Conservation (phyloP, 2,888 invertebrate species). For the Cordylochernes scorpioides region DNA sequence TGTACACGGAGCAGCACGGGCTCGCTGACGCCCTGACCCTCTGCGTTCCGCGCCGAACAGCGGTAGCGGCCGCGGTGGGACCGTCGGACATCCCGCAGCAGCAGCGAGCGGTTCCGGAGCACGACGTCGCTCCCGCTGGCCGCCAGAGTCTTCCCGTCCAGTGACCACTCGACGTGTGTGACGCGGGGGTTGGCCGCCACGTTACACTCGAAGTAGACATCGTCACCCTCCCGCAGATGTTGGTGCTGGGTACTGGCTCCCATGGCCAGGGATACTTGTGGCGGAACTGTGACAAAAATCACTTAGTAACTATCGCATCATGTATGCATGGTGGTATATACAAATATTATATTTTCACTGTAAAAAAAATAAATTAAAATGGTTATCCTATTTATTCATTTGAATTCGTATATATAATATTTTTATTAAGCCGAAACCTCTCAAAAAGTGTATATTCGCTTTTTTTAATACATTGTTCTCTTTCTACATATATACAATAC, state of each 20-base stretch:
- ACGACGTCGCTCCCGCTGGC: slow-evolving; percentile 14
- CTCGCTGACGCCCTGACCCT: slow-evolving; percentile 16
- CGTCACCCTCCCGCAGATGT: slow-evolving; percentile 71
- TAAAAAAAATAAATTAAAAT: too few species aligned
- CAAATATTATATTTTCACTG: too few species aligned
- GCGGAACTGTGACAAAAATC: too few species aligned
- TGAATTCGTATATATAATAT: too few species aligned
- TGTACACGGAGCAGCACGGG: slow-evolving; percentile 14
- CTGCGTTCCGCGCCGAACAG: slow-evolving; percentile 15
- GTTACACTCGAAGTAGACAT: slow-evolving; percentile 75
- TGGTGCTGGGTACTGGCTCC: slow-evolving; percentile 57
- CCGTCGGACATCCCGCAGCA: slow-evolving; percentile 14
- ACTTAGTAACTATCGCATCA: too few species aligned
- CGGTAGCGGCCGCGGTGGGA: slow-evolving; percentile 15
- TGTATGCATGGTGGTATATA: too few species aligned
- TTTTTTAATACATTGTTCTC: too few species aligned
- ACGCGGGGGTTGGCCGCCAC: slow-evolving; percentile 62
- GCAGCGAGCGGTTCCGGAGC: slow-evolving; percentile 15
- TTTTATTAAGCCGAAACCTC: too few species aligned
- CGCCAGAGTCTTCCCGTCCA: slow-evolving; percentile 11
- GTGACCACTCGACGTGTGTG: slow-evolving; percentile 47
- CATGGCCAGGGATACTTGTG: slow-evolving; percentile 47
- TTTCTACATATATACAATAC: too few species aligned
- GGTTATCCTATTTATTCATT: too few species aligned
- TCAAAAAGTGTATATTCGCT: too few species aligned